Percentiles rank a stretch among this genome's conserved stretches.
phyloP scores from a whole-genome alignment of 2,113 vertebrate genomes.

The Lates calcarifer region DNA sequence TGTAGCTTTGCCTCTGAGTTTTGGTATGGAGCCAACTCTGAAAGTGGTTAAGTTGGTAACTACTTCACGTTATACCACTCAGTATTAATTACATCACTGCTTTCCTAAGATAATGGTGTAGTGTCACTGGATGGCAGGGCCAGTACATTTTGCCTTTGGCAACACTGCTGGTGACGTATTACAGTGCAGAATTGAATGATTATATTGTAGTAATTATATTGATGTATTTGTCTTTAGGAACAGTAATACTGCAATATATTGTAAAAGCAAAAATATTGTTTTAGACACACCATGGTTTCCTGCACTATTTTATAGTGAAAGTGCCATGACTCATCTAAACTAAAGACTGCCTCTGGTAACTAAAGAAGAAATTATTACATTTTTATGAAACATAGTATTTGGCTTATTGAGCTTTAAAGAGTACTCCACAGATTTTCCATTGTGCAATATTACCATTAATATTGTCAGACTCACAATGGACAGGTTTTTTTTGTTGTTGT shows the following conservation, averaged over 20 bases:
- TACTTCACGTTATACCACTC: slow-evolving; percentile 9
- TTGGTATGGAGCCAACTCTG: slow-evolving; percentile 14
- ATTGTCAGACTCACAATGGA: background rate
- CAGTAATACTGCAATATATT: background rate
- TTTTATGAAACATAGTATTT: background rate
- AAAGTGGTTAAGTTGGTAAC: slow-evolving; percentile 36
- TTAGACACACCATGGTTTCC: background rate
- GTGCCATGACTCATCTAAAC: background rate
- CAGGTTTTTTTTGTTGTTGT: too few species aligned
- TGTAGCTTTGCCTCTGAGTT: slow-evolving; percentile 16
- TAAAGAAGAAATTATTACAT: background rate
- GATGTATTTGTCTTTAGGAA: background rate
- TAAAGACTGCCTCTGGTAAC: background rate
- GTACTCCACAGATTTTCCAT: too few species aligned
- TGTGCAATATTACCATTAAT: background rate
- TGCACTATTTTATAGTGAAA: background rate
- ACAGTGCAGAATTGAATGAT: background rate
- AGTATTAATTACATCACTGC: slow-evolving; percentile 11
- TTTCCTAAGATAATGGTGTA: slow-evolving; percentile 11
- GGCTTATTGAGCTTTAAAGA: background rate
- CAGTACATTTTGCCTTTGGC: background rate
- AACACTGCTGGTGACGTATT: background rate
- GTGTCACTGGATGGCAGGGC: slow-evolving; percentile 2
- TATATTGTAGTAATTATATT: background rate
- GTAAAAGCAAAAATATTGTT: background rate